Evolutionary conservation across 2,888 invertebrate genomes (phyloP).

Genomic region (Linnaemya tessellans): DNA sequence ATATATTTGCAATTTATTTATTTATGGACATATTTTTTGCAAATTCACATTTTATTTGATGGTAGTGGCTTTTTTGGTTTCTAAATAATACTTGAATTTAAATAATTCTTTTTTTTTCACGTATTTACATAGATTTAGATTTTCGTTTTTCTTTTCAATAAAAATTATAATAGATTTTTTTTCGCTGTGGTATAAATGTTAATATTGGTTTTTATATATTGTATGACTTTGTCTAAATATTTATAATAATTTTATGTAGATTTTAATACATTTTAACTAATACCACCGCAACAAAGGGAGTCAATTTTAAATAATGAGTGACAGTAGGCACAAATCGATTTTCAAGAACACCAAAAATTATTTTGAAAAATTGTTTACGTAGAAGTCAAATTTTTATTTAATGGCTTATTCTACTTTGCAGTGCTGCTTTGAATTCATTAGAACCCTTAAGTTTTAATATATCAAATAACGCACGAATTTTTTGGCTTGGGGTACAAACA

Average conservation of each 20-base stretch:
- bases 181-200: conserved; percentile 45
- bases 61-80: conserved; percentile 65
- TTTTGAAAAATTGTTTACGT: no score
- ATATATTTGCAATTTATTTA: conserved; percentile 61
- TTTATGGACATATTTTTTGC: conserved; percentile 41
- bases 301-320: conserved; percentile 20
- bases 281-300: conserved; percentile 44
- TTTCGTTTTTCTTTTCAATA: conserved; percentile 17
- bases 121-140: conserved; percentile 18
- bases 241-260: conserved; percentile 81
- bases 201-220: conserved; percentile 69
- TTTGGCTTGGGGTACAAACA: no score
- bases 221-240: conserved; percentile 80
- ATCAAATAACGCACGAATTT: no score
- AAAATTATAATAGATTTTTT: conserved; percentile 35
- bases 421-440: no score
- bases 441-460: no score
- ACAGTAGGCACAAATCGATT: conserved; percentile 46
- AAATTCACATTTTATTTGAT: conserved; percentile 67
- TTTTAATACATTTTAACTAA: conserved; percentile 73
- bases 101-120: conserved; percentile 55
- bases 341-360: neutral
- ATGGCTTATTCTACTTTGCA: no score
- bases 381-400: no score
- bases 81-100: conserved; percentile 70